Base-by-base conservation (phyloP, 2,888 invertebrate species). In the Tridacna gigas region DNA sequence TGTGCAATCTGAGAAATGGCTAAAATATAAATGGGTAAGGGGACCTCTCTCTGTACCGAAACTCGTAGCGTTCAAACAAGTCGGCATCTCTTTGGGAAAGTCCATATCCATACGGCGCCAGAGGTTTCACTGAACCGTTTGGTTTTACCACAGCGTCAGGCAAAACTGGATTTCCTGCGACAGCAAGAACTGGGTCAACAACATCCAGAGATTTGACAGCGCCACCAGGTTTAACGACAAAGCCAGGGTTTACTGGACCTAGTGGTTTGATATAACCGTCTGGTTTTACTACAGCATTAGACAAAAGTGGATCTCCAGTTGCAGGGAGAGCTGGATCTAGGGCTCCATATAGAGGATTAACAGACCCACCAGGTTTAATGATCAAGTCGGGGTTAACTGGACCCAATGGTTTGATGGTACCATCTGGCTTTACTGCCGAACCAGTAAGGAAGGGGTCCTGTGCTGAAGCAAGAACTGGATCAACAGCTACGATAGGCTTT, bases 81-180 rank as follows among this genome's bases (percentile, higher is more conserved):
- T 22, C 22, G 15, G 48, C 15, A 0, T 45, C 20, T 7, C 25
- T 22, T 11, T 1, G 18, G 56, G 56, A 56, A 5, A 15, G 15
- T 25, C 71, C 71, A 47, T 71, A 71, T 25, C 71, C 71, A 15
- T 71, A 71, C 0, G 71, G 71, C 11, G 45, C 69, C n/a, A 4
- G 69, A 20, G 20, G 5, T 26, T 20, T 20, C 2, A n/a, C 20
- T 9, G 63, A 22, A 22, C 60, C 60, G 9, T n/a, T 9, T 20
- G 9, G 20, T n/a, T 18, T 18, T 60, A 18, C 60, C 1, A n/a
- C 60, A 60, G 1, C 9, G 60, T n/a, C 60, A 4, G 37, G 7
- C 37, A 37, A 37, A 37, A 60, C 2, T 18, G 60, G 60, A 60
- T 60, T n/a, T 9, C 60, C 60, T 4, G 60, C 60, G 1, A 9